Base-by-base conservation (phyloP, 2,113 vertebrate species). In the Bubo scandiacus region DNA sequence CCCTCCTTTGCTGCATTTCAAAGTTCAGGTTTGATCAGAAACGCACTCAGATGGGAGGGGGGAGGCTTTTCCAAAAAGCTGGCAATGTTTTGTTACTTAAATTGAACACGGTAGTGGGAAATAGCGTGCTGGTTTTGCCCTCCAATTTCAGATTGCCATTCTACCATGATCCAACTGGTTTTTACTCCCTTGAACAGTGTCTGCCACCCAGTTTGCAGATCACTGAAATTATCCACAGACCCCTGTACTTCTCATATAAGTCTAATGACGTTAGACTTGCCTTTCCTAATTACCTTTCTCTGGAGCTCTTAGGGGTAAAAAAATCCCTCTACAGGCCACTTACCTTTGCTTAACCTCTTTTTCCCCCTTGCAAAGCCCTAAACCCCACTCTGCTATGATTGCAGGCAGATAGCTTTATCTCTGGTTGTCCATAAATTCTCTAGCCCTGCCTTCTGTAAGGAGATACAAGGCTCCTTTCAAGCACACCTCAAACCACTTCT, bases 81-180 rank as follows among this genome's bases (percentile, higher is more conserved):
- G 86, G 86, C 78, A 62, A 32, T 72, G 58, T 93, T 97, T 90
- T 86, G 55, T 72, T 81, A 66, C 85, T 86, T 62, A 94, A 90
- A 77, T 36, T 47, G 84, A 91, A 89, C 15, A 23, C 0, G 6
- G 45, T 62, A 61, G 51, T 59, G 83, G 83, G 47, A 95, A 96
- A 74, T 5, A 52, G 18, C 5, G 54, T 38, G 58, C 77, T 87
- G 83, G 54, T 77, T 94, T 80, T 89, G 70, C 70, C 78, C 81
- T 95, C 5, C 9, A 36, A 58, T 58, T 94, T 95, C 91, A 95
- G 94, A 80, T 23, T 83, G 55, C 82, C 38, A 18, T 42, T 89
- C 81, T 34, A 20, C n/a, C 4, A 4, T 1, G 6, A 70, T n/a
- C 51, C 65, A 86, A 49, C 36, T n/a, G 42, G 14, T 82, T 95